Conservation (phyloP, 2,113 vertebrate genomes). For the Halcyon malimbica region DNA sequence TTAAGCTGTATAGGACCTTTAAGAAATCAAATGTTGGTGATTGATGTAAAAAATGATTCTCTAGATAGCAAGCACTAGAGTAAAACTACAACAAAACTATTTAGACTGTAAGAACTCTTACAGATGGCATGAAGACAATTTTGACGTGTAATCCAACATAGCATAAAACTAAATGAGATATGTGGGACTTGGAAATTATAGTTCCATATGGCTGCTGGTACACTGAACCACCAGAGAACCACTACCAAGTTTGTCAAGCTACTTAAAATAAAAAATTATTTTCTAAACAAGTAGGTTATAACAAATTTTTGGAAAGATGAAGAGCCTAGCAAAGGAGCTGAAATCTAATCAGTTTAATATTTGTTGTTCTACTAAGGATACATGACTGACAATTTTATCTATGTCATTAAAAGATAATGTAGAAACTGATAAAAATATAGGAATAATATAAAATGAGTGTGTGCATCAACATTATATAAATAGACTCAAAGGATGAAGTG, state of each 20-base stretch:
- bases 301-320: constrained; percentile 10
- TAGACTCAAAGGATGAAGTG: background rate
- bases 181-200: constrained; percentile 67
- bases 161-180: constrained; percentile 63
- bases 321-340: background rate
- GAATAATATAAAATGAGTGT: background rate
- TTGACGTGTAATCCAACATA: constrained; percentile 59
- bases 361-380: background rate
- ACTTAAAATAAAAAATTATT: constrained; percentile 59
- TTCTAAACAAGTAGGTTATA: constrained; percentile 30
- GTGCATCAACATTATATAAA: background rate
- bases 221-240: constrained; percentile 39
- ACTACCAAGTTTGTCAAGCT: constrained; percentile 53
- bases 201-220: constrained; percentile 69
- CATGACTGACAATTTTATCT: background rate
- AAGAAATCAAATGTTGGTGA: constrained; percentile 8
- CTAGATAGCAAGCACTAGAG: background rate
- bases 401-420: background rate
- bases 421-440: background rate
- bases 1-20: background rate
- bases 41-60: background rate
- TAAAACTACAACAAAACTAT: constrained; percentile 19
- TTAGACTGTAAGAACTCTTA: constrained; percentile 38
- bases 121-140: constrained; percentile 64
- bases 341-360: background rate